A percentile compares a stretch with the other conserved stretches of the same genome.
Evolutionary conservation across 2,888 invertebrate species (phyloP).

Genomic region (Xestia ashworthii): DNA sequence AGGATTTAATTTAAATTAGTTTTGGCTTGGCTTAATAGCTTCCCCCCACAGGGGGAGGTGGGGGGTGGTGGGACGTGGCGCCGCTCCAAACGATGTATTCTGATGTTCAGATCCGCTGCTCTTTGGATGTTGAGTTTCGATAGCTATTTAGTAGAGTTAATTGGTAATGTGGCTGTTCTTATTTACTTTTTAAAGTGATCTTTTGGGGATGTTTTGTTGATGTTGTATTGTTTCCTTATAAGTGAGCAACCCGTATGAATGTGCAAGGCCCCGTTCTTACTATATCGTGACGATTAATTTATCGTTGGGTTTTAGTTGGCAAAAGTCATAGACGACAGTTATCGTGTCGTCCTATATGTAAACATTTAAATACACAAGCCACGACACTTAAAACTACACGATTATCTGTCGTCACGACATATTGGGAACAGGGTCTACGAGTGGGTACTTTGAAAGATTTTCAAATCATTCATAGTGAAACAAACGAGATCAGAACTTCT

Average conservation of each 20-base stretch:
- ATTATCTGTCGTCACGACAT: no score
- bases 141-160: slow-evolving; percentile 42
- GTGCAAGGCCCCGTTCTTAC: neutral
- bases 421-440: no score
- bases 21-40: slow-evolving; percentile 97
- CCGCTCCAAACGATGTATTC: slow-evolving; percentile 81
- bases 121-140: slow-evolving; percentile 57
- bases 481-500: no score
- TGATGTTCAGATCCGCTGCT: slow-evolving; percentile 68
- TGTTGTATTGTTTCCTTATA: neutral
- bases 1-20: slow-evolving; percentile 95
- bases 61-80: slow-evolving; percentile 76
- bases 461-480: neutral
- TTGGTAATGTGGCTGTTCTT: slow-evolving; percentile 3
- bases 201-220: neutral
- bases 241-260: neutral
- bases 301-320: no score
- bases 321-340: no score
- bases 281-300: no score
- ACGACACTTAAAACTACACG: no score
- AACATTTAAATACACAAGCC: no score
- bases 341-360: no score
- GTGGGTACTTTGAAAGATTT: neutral
- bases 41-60: slow-evolving; percentile 89
- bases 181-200: neutral